A percentile compares a stretch with the other conserved stretches of the same genome.
These are phyloP conservation scores for Aphelocoma coerulescens DNA, from an alignment of 2,113 vertebrate species.

Conservation along the genomic window DNA sequence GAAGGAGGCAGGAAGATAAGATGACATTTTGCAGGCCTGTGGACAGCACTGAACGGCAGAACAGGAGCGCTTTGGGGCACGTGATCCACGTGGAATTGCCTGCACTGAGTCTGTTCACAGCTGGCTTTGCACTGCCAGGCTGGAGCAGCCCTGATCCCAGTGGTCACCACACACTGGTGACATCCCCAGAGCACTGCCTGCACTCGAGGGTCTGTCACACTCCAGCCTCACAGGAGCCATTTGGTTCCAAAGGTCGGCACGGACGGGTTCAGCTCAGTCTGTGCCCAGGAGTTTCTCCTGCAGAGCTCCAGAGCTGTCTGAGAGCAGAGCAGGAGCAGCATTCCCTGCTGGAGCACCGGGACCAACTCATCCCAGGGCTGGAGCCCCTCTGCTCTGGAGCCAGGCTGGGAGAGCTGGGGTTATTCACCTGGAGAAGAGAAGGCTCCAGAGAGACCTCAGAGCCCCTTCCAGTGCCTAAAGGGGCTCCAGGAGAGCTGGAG, in stretches of 20 bases:
- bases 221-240: background rate
- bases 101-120: background rate
- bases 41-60: background rate
- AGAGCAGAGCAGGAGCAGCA: background rate
- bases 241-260: background rate
- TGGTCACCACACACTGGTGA: background rate
- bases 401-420: background rate
- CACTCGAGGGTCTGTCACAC: background rate
- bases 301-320: background rate
- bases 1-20: background rate
- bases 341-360: background rate
- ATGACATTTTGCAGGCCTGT: constrained; percentile 43
- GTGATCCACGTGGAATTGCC: background rate
- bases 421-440: background rate
- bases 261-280: background rate
- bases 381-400: background rate
- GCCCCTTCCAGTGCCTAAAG: rapidly evolving
- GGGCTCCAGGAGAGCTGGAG: background rate
- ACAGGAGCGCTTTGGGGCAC: background rate
- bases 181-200: background rate
- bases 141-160: background rate
- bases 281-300: background rate
- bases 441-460: background rate
- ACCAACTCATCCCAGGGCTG: background rate
- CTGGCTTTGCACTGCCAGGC: background rate